These are phyloP conservation scores for Hyphantria cunea DNA, from an alignment of 1,140 invertebrate genomes.

Conservation along the genomic window DNA sequence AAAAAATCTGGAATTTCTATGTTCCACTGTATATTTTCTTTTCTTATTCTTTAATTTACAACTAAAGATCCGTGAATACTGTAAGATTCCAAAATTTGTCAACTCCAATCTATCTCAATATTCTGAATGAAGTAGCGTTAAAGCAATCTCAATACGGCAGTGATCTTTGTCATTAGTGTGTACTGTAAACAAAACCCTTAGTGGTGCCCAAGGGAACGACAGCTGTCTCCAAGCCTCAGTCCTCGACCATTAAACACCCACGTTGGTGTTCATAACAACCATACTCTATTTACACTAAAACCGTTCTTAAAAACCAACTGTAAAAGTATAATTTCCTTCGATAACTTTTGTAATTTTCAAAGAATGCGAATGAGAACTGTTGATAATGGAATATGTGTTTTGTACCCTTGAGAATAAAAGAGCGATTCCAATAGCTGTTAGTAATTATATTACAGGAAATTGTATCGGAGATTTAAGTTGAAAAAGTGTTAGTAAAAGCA, in stretches of 20 bases:
- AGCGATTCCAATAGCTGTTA: slow-evolving; percentile 8
- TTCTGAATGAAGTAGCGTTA: slow-evolving; percentile 4
- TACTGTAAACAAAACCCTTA: slow-evolving; percentile 75
- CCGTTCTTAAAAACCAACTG: neutral
- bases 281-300: slow-evolving; percentile 23
- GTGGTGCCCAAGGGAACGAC: slow-evolving; percentile 60
- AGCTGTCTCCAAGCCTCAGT: slow-evolving; percentile 75
- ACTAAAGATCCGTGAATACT: too few species aligned
- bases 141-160: slow-evolving; percentile 29
- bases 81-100: too few species aligned
- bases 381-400: slow-evolving; percentile 26
- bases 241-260: slow-evolving; percentile 72
- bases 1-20: too few species aligned
- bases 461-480: slow-evolving; percentile 44
- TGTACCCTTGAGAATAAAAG: slow-evolving; percentile 20
- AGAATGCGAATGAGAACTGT: slow-evolving; percentile 7
- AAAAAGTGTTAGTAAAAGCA: slow-evolving; percentile 41
- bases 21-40: too few species aligned
- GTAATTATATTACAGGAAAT: slow-evolving; percentile 44
- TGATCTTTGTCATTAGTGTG: slow-evolving; percentile 64
- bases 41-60: too few species aligned
- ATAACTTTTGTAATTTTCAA: neutral
- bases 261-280: slow-evolving; percentile 41
- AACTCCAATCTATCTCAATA: slow-evolving; percentile 8
- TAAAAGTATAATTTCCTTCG: slow-evolving; percentile 14